Evolutionary conservation across 2,797 vertebrate species (phyloP).

Genomic region (Peromyscus aztecus): DNA sequence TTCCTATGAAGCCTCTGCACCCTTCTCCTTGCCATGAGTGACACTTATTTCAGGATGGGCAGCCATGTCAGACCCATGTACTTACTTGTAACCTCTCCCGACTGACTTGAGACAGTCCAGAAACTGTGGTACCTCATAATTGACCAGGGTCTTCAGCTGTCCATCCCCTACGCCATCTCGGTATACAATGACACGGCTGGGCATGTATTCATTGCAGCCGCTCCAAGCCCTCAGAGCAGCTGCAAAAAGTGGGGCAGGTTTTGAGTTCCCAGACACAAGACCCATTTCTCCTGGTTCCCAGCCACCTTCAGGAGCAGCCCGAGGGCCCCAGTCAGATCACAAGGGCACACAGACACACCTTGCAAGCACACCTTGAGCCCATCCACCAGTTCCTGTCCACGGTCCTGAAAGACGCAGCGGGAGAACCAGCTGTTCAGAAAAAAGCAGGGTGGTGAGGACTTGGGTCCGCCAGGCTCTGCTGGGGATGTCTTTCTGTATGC

Average conservation of each 20-base stretch:
- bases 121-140: slow-evolving; percentile 95
- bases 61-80: neutral
- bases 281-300: neutral
- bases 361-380: slow-evolving; percentile 93
- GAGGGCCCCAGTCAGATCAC: neutral
- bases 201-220: slow-evolving; percentile 92
- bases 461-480: no score
- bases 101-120: slow-evolving; percentile 93
- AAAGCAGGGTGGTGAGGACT: neutral
- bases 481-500: no score
- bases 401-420: slow-evolving; percentile 94
- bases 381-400: slow-evolving; percentile 96
- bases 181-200: slow-evolving; percentile 95
- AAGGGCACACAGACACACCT: slow-evolving; percentile 84
- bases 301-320: neutral
- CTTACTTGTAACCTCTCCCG: slow-evolving; percentile 93
- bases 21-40: no score
- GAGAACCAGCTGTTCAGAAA: slow-evolving; percentile 95
- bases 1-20: neutral
- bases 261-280: no score
- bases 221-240: slow-evolving; percentile 93
- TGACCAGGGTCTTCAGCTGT: slow-evolving; percentile 93
- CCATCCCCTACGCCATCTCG: slow-evolving; percentile 98
- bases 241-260: slow-evolving; percentile 72
- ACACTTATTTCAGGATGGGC: neutral